Evolutionary conservation across 2,113 vertebrate genomes (phyloP).

Genomic region (Hepsetus odoe): DNA sequence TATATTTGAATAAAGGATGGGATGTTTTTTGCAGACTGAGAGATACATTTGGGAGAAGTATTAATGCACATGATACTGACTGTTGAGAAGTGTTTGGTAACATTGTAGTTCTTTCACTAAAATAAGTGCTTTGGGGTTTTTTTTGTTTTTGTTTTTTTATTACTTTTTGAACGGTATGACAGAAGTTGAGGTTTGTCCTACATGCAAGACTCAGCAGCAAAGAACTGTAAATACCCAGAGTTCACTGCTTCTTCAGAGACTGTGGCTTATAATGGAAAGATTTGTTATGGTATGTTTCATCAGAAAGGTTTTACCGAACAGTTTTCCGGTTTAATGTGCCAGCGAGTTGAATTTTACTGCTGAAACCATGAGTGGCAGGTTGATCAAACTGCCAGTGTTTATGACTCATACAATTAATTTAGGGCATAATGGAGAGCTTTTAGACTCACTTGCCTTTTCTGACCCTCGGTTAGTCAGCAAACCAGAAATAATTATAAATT

Average conservation of each 20-base stretch:
- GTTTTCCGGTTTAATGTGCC: neutral
- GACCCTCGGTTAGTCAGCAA: conserved; percentile 4
- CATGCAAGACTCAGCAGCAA: no score
- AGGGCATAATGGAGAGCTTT: neutral
- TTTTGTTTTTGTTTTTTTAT: no score
- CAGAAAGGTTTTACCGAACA: neutral
- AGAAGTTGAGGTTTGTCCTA: no score
- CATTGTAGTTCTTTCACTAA: no score
- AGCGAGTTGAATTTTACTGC: neutral
- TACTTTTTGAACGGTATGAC: no score
- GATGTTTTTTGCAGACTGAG: no score
- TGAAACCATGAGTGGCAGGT: neutral
- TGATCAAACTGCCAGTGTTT: neutral
- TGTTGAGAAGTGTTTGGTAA: no score
- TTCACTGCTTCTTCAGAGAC: no score
- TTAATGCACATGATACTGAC: no score
- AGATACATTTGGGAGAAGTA: no score
- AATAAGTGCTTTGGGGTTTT: no score
- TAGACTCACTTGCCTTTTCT: neutral
- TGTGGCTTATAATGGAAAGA: neutral
- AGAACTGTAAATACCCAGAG: neutral
- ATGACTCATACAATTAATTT: neutral
- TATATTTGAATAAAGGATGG: no score
- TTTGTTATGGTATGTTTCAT: neutral
- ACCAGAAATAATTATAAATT: neutral